Base-by-base conservation (phyloP, 2,888 invertebrate species). In the Philereme transversata region DNA sequence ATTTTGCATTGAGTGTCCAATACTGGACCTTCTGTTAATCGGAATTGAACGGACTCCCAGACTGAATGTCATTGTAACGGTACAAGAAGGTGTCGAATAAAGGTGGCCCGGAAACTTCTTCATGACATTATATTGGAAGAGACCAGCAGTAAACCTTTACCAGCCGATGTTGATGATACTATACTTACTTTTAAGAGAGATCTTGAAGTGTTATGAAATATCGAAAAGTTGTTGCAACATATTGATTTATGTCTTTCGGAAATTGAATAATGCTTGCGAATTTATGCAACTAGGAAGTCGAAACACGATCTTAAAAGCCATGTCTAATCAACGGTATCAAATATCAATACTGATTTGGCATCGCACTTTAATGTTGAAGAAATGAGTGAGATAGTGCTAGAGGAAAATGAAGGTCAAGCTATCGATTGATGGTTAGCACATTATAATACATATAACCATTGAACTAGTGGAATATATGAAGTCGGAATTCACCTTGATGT, bases 271-370 rank as follows among this genome's bases (percentile, higher is more conserved):
- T 59, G 48, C 57, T 45, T 51, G 61, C 46, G 63, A 61, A 57
- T 65, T 62, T 65, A 61, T 55, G 47, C 63, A 64, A 60, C 34
- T 44, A 59, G 64, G 67, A 67, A 64, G 59, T 59, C 47, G 51
- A 50, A 61, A 61, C 57, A 51, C 38, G 45, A 52, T 52, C 40
- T 43, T 38, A 57, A 41, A 63, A 60, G 43, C 51, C 52, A 50
- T 51, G 40, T 47, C 53, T 35, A 52, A 40, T 22, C 40, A 50
- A 50, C 38, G 11, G 11, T 40, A 50, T 40, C 8, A 40, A 40
- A 22, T 9, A 4, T 9, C 9, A 34, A 9, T 35, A 35, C n/a
- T 35, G 34, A 48, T 48, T 9, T 48, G 9, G 5, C 5, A 48
- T 48, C 48, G 10, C 35, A 5, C 33, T 36, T 5, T 10, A 35